Percentiles rank a stretch among this genome's conserved stretches.
phyloP scores from a whole-genome alignment of 2,113 vertebrate species.

The Vulpes vulpes region DNA sequence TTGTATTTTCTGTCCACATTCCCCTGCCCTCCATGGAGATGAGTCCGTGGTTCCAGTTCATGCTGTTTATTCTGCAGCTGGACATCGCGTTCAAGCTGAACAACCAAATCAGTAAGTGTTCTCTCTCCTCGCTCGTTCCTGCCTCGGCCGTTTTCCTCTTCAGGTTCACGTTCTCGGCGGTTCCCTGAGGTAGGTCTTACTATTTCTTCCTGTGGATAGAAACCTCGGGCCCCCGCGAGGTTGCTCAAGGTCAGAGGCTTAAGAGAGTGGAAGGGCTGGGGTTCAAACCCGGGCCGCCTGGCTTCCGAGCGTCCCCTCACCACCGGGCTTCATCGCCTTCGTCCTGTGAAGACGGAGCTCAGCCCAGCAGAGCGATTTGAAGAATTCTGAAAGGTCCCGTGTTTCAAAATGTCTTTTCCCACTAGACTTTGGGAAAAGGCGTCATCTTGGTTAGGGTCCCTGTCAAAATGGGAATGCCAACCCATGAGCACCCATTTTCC shows the following conservation, averaged over 20 bases:
- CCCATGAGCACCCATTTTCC: not conserved
- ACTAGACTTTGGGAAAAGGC: not conserved
- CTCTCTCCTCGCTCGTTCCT: not conserved
- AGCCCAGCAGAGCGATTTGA: not conserved
- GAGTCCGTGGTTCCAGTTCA: constrained; percentile 99
- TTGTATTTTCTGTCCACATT: constrained; percentile 96
- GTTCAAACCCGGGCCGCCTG: not conserved
- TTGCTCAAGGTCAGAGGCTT: not conserved
- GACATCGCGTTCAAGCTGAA: constrained; percentile 96
- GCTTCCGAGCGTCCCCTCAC: not conserved
- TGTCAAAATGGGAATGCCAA: not conserved
- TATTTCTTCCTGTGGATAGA: not conserved
- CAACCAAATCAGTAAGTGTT: constrained; percentile 96
- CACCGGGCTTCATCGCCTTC: not conserved
- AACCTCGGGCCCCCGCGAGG: not conserved
- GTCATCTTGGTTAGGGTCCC: not conserved
- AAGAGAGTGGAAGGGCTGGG: not conserved
- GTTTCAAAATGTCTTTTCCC: not conserved
- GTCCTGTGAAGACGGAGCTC: not conserved
- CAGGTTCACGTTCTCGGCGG: not conserved
- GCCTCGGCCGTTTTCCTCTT: not conserved
- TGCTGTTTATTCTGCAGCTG: constrained; percentile 97
- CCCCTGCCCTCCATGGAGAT: constrained; percentile 94
- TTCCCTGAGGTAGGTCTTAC: not conserved
- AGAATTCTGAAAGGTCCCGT: not conserved